These are phyloP conservation scores for Eupithecia centaureata DNA, from an alignment of 2,888 invertebrate species.

Conservation along the genomic window DNA sequence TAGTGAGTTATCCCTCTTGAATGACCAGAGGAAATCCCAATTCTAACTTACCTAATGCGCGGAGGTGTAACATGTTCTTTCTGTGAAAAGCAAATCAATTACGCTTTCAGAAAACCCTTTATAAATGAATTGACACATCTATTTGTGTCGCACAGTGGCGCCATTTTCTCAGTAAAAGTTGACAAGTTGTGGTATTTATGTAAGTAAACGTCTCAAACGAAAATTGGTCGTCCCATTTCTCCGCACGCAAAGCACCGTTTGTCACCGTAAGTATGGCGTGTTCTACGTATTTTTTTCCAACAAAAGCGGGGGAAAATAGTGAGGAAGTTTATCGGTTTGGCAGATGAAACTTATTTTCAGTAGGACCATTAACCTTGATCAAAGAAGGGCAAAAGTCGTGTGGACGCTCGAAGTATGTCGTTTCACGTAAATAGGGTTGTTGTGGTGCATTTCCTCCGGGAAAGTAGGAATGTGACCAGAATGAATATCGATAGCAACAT, in stretches of 20 bases:
- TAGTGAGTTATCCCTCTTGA: constrained; percentile 5
- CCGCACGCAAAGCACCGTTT: constrained; percentile 21
- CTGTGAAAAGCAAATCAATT: constrained; percentile 6
- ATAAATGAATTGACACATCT: constrained; percentile 13
- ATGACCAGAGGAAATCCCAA: constrained; percentile 2
- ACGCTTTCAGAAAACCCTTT: constrained; percentile 7
- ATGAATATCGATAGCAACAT: constrained; percentile 27
- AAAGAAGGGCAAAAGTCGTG: constrained; percentile 51
- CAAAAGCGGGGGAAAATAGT: constrained; percentile 34
- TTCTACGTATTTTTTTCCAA: constrained; percentile 37
- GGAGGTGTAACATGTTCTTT: neutral
- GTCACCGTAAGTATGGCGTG: constrained; percentile 26
- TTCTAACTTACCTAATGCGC: neutral
- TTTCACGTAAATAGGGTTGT: constrained; percentile 53
- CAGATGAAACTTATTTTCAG: constrained; percentile 53
- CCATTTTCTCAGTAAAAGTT: constrained; percentile 7
- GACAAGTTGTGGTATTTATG: constrained; percentile 18
- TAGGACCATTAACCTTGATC: constrained; percentile 60
- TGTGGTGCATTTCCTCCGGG: constrained; percentile 51
- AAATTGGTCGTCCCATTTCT: constrained; percentile 20
- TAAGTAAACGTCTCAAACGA: constrained; percentile 9
- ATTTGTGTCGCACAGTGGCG: constrained; percentile 2
- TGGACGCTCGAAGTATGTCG: constrained; percentile 45
- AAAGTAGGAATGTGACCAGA: constrained; percentile 23
- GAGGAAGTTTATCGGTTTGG: constrained; percentile 47